Base-by-base conservation (phyloP, 2,113 vertebrate species). In the Coptodon bakossiorum region DNA sequence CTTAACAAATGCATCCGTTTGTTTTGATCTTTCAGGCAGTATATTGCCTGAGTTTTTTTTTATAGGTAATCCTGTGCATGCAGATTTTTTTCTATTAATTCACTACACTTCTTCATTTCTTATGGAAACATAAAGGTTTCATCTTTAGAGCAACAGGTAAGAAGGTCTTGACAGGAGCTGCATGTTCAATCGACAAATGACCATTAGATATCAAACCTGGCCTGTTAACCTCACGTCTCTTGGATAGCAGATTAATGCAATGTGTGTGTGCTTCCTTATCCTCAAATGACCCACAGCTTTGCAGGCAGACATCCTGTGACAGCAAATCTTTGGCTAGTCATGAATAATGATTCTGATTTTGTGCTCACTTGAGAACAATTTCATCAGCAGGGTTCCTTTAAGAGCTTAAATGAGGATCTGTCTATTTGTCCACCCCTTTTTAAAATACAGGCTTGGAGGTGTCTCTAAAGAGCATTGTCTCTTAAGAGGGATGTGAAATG, bases 341-440 rank as follows among this genome's bases (percentile, higher is more conserved):
- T 90, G 90, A 95, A 91, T 95, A 92, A 93, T 93, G 93, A 91
- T 83, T 83, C 45, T 81, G 89, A 86, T 90, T 85, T 88, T 80
- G 87, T 54, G 52, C 90, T 89, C 76, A 83, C 68, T 17, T 16
- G 80, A 82, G 57, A 86, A 87, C 87, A 86, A 76, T 89, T 85
- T 61, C 59, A 94, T 93, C 89, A 90, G 90, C 92, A 83, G 3
- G 34, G 7, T 54, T 89, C 29, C 53, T 90, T 93, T 87, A 89
- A 84, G 83, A 85, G 83, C 59, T 90, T 93, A 86, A 91, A 91
- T 80, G 56, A 86, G 83, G 59, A 88, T 29, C 13, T 29, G 59
- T 48, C 17, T 38, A 57, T 88, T 83, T 87, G 36, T 83, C 84
- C 24, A 79, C 13, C 76, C 40, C 22, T 54, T 54, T 85, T 86